Percentiles rank a stretch among this genome's conserved stretches.
These are phyloP conservation scores for Acleris emargana DNA, from an alignment of 2,888 invertebrate genomes.

Conservation along the genomic window DNA sequence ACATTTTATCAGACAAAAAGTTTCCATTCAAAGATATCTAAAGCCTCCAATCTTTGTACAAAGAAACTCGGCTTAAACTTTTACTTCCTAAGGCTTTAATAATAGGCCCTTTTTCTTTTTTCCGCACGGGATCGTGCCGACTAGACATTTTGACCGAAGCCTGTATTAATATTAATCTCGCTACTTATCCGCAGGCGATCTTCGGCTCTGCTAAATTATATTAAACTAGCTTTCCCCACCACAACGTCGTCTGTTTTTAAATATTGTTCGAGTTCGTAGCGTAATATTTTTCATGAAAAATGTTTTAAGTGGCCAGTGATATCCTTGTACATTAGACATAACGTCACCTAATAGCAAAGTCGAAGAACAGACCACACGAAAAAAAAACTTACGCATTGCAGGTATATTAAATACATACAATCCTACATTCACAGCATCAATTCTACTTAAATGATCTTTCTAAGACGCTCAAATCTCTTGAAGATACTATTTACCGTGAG, in stretches of 20 bases:
- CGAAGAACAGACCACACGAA: too few species aligned
- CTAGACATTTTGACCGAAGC: slow-evolving; percentile 18
- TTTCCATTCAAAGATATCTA: slow-evolving; percentile 67
- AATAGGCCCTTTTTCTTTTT: slow-evolving; percentile 55
- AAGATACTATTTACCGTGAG: too few species aligned
- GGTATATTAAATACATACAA: too few species aligned
- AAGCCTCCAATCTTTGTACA: slow-evolving; percentile 67
- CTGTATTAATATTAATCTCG: slow-evolving; percentile 29
- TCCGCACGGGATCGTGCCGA: slow-evolving; percentile 22
- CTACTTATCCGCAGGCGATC: slow-evolving; percentile 8
- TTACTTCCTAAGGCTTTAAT: slow-evolving; percentile 62
- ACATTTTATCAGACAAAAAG: slow-evolving; percentile 73
- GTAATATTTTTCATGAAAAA: too few species aligned
- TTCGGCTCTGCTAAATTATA: slow-evolving; percentile 17
- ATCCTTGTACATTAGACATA: too few species aligned
- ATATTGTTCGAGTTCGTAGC: too few species aligned
- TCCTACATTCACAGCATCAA: too few species aligned
- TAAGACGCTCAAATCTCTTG: too few species aligned
- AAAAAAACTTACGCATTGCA: too few species aligned
- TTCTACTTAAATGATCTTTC: too few species aligned
- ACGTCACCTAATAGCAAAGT: too few species aligned
- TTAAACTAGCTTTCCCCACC: not conserved
- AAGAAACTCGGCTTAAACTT: slow-evolving; percentile 67
- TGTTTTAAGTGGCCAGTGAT: too few species aligned
- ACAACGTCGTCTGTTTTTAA: not conserved